Evolutionary conservation across 2,797 vertebrate genomes (phyloP).

Genomic region (Synaphobranchus kaupii): DNA sequence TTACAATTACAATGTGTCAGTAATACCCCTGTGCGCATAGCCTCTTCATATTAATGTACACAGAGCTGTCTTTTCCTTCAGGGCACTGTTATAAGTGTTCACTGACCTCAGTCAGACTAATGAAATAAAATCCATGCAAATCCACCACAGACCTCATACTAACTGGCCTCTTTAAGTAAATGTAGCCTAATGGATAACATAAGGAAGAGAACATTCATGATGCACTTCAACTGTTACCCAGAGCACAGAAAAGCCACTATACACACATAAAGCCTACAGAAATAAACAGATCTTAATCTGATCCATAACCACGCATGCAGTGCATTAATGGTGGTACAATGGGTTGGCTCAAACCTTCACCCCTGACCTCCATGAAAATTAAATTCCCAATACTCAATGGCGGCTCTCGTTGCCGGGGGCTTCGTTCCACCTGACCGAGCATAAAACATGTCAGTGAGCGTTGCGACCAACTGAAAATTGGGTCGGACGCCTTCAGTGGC

Average conservation of each 20-base stretch:
- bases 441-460: not conserved
- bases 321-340: conserved; percentile 25
- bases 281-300: not conserved
- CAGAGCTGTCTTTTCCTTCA: not conserved
- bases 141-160: conserved; percentile 11
- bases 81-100: conserved; percentile 36
- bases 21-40: conserved; percentile 44
- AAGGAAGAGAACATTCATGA: conserved; percentile 12
- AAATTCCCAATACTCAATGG: conserved; percentile 41
- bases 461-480: not conserved
- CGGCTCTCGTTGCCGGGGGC: conserved; percentile 37
- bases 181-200: not conserved
- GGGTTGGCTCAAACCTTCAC: conserved; percentile 33
- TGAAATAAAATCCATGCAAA: conserved; percentile 46
- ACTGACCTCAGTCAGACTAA: conserved; percentile 44
- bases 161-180: not conserved
- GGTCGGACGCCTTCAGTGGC: not conserved
- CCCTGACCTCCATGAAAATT: conserved; percentile 38
- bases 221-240: conserved; percentile 8
- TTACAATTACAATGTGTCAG: conserved; percentile 50
- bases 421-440: conserved; percentile 24
- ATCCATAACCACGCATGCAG: not conserved
- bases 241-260: not conserved
- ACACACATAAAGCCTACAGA: not conserved
- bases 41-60: not conserved